Evolutionary conservation across 2,888 invertebrate species (phyloP), one percentile per base, ranked within the genome.

Genomic region (Plebejus anna): DNA sequence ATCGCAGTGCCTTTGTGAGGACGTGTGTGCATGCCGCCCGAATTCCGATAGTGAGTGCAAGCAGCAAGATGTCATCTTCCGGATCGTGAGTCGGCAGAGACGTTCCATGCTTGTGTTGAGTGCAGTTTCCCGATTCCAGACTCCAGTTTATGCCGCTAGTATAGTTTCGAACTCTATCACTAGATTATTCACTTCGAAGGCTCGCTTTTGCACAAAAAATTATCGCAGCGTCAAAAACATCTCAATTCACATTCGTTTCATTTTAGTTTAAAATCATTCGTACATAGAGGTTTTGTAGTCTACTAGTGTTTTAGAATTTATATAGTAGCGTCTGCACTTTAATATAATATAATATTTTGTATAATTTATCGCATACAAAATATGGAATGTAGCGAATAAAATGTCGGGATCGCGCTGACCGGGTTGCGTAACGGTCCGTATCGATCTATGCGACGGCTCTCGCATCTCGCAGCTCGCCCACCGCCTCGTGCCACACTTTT

Each of bases 381-480:
- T 22, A 32, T 32, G 51, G 22, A 55, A 51, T 73, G 28, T 28
- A 55, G 78, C 59, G 75, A 80, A 80, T 79, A 77, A 78, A 80
- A 80, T 84, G 84, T 85, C 79, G 83, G 84, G 86, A 84, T 86
- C 87, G 87, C 89, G 90, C 89, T 89, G 87, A 88, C 84, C 84
- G 86, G 85, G 89, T 94, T 94, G 93, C 94, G 93, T 94, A 94
- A 94, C 93, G 87, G 84, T 79, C 82, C 85, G 89, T 92, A 94
- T 94, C 88, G 94, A 94, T 94, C 91, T 86, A 87, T 87, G 88
- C 88, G 85, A 84, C 85, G 88, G 84, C 85, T 83, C 87, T 86
- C 87, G 89, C 87, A 88, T 83, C 87, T 86, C 32, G 32, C 32
- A 32, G 84, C 86, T 83, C 81, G 84, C 83, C 84, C 83, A 83